Evolutionary conservation across 2,888 invertebrate genomes (phyloP).

Genomic region (Mylabris sibirica): DNA sequence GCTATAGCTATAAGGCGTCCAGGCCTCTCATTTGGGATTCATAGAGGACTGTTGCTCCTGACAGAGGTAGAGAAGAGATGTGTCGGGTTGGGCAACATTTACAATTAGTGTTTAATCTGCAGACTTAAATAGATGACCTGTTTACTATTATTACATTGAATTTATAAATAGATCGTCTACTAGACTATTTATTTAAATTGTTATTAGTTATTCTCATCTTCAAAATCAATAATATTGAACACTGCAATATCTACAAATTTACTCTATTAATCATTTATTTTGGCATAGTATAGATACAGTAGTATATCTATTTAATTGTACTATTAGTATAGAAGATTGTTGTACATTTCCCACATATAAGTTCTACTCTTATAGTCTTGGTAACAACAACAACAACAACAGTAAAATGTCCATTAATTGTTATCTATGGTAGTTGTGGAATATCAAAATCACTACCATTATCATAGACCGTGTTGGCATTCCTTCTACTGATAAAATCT

Average conservation of each 20-base stretch:
- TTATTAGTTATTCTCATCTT: too few species aligned
- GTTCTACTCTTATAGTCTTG: slow-evolving; percentile 22
- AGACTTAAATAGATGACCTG: slow-evolving; percentile 32
- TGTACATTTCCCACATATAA: neutral
- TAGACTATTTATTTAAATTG: neutral
- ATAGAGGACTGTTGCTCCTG: slow-evolving; percentile 42
- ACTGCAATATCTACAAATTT: too few species aligned
- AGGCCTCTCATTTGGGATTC: slow-evolving; percentile 51
- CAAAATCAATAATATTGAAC: too few species aligned
- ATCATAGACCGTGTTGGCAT: neutral
- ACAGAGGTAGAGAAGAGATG: slow-evolving; percentile 33
- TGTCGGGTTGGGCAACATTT: slow-evolving; percentile 37
- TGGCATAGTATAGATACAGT: slow-evolving; percentile 22
- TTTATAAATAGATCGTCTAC: neutral
- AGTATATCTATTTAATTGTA: slow-evolving; percentile 39
- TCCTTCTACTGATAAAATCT: neutral
- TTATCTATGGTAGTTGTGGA: slow-evolving; percentile 4
- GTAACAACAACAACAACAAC: slow-evolving; percentile 16
- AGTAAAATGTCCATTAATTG: neutral
- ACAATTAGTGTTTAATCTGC: slow-evolving; percentile 41
- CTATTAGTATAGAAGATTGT: slow-evolving; percentile 35
- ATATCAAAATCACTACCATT: slow-evolving; percentile 7
- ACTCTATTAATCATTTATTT: too few species aligned
- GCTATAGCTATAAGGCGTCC: slow-evolving; percentile 48
- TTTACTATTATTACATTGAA: slow-evolving; percentile 35